Evolutionary conservation across 2,888 invertebrate species (phyloP), one percentile per base, ranked within the genome.

Genomic region (Trypoxylon attenuatum): DNA sequence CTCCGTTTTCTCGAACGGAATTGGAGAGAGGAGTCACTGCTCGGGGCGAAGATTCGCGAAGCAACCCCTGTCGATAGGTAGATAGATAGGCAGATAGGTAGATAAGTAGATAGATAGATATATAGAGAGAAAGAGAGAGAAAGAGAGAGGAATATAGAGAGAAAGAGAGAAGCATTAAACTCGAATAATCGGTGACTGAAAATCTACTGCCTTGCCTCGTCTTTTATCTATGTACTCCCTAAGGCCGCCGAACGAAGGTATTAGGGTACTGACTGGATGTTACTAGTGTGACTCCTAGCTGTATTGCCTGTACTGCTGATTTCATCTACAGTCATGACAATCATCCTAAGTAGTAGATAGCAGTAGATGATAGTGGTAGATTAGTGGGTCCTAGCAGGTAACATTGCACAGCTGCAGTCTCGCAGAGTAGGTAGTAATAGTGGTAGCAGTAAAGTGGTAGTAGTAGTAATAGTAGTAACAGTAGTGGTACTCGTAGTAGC

Each of bases 161-260:
- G n/a, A n/a, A 27, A n/a, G 27, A 27, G 3, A 10, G 4, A 25
- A 39, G 39, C 25, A 52, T 43, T 10, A 45, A 22, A 45, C 23
- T 13, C 27, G 27, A 27, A 2, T 10, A 2, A n/a, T 6, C 5
- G 2, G 38, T 15, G 15, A 38, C 19, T 42, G 19, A 46, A 61
- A 52, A 56, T 72, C 49, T 69, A 78, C 65, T 68, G 63, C 49
- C 66, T 73, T 73, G 71, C 57, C 69, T 76, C 73, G 73, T 41
- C 54, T 51, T 43, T 69, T 79, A 87, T 86, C 86, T 85, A 87
- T 86, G 85, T 86, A 87, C 87, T 87, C 87, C 87, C 87, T 85
- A 87, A 80, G 77, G 78, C 84, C 85, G 85, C 84, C 84, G 79
- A 82, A 82, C 78, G 82, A 82, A 83, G 80, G 81, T 83, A 84